Evolutionary conservation across 2,888 invertebrate genomes (phyloP).

Genomic region (Oegoconia quadripuncta): DNA sequence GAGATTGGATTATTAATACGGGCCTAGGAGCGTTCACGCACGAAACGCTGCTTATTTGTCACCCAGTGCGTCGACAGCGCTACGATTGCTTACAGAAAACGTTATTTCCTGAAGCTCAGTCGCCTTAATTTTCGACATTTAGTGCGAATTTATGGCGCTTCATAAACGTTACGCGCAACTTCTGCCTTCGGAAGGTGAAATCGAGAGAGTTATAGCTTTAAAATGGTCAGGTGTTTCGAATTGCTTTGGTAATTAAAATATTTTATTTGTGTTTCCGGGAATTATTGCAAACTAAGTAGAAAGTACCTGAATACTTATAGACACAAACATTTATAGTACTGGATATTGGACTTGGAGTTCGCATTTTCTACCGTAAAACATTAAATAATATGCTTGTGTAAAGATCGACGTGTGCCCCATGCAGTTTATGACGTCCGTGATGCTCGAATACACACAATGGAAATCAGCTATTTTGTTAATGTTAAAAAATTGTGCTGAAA

Average conservation of each 20-base stretch:
- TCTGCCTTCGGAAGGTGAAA: neutral
- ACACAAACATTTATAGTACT: too few relatives aligned
- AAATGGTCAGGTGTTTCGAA: constrained; percentile 2
- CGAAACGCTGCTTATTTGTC: neutral
- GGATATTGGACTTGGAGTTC: too few relatives aligned
- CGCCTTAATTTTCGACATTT: neutral
- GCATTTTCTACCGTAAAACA: too few relatives aligned
- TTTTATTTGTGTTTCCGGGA: neutral
- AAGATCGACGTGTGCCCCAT: too few relatives aligned
- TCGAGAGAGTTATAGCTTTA: neutral
- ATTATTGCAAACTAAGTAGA: neutral
- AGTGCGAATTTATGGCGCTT: constrained; percentile 3
- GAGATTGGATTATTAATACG: too few relatives aligned
- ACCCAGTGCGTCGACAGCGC: neutral
- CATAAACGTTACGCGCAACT: constrained; percentile 1
- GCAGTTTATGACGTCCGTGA: too few relatives aligned
- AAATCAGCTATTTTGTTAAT: too few relatives aligned
- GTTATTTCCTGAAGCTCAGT: neutral
- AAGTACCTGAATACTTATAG: neutral
- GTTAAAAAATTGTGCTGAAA: too few relatives aligned
- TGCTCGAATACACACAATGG: too few relatives aligned
- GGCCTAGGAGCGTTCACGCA: too few relatives aligned
- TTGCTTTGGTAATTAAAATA: neutral
- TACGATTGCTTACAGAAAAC: neutral
- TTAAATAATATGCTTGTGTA: too few relatives aligned